Base-by-base conservation (phyloP, 2,888 invertebrate genomes). In the Lampropteryx suffumata region DNA sequence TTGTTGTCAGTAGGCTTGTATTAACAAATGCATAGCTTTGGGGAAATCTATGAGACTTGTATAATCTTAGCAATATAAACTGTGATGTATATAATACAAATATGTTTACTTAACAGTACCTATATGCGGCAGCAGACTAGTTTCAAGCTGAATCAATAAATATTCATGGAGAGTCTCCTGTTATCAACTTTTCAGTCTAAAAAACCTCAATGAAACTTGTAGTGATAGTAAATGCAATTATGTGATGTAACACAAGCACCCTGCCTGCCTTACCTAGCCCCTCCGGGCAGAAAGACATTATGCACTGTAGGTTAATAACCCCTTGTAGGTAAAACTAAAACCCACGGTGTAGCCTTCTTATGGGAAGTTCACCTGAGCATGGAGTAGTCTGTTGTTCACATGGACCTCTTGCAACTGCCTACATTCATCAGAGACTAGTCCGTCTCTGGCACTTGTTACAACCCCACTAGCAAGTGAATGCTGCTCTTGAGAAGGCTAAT, bases 281-380 rank as follows among this genome's bases (percentile, higher is more conserved):
- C 12, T 8, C 8, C 26, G 8, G 21, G 26, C 17, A 42, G 24
- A 26, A 12, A 3, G 41, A 27, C 10, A 32, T 2, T 26, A 24
- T 7, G 0, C 9, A 12, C 11, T 27, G 26, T 11, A 64, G 68
- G 67, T 73, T 61, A 68, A 66, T 52, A 63, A 68, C 65, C 65
- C 59, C 62, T 53, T 59, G 12, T 1, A 48, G 61, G 53, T 49
- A 8, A 37, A 28, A 30, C n/a, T 34, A 7, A 14, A 40, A 48
- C 26, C 12, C 3, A 46, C 14, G 3, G 13, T n/a, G 14, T 40
- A 17, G 17, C 2, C 4, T 29, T 28, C 27, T 34, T 30, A 14
- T 10, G 33, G 33, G 27, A 50, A 49, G 46, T 59, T 68, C 70
- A 73, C 77, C 76, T 78, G 72, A 73, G 58, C 77, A 73, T 64